phyloP scores from a whole-genome alignment of 2,888 invertebrate species.

The Volucella inanis region DNA sequence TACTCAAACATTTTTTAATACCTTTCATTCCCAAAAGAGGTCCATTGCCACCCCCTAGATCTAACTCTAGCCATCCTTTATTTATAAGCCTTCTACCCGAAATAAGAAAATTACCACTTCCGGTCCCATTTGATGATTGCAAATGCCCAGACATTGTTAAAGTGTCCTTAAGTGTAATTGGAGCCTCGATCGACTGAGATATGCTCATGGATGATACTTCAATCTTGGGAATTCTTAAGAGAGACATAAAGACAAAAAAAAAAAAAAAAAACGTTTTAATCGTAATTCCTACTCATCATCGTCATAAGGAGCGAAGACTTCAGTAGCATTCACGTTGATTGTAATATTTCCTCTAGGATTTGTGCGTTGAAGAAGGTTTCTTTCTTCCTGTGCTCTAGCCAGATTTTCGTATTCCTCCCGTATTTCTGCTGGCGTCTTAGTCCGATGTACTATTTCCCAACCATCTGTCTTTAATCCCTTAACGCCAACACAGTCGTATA shows the following conservation, averaged over 20 bases:
- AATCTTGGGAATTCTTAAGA: constrained; percentile 87
- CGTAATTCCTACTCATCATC: constrained; percentile 84
- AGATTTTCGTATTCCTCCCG: constrained; percentile 97
- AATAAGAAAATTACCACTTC: constrained; percentile 87
- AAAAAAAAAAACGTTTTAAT: constrained; percentile 28
- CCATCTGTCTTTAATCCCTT: constrained; percentile 96
- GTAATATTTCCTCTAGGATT: constrained; percentile 95
- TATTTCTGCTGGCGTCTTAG: constrained; percentile 97
- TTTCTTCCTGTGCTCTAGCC: constrained; percentile 92
- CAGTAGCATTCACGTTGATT: constrained; percentile 95
- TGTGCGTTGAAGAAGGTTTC: constrained; percentile 93
- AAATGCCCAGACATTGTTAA: constrained; percentile 92
- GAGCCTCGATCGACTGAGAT: constrained; percentile 96
- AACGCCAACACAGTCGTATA: constrained; percentile 95
- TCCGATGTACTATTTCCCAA: constrained; percentile 96
- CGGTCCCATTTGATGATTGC: constrained; percentile 94
- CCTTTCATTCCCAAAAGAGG: constrained; percentile 90
- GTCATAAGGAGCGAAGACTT: constrained; percentile 93
- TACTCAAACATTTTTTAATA: constrained; percentile 59
- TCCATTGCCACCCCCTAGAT: constrained; percentile 93
- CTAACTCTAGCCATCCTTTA: constrained; percentile 94
- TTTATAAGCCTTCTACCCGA: constrained; percentile 91
- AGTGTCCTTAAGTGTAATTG: constrained; percentile 93
- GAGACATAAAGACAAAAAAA: constrained; percentile 62
- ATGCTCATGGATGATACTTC: constrained; percentile 97